phyloP scores from a whole-genome alignment of 2,113 vertebrate species.

The Galeopterus variegatus region DNA sequence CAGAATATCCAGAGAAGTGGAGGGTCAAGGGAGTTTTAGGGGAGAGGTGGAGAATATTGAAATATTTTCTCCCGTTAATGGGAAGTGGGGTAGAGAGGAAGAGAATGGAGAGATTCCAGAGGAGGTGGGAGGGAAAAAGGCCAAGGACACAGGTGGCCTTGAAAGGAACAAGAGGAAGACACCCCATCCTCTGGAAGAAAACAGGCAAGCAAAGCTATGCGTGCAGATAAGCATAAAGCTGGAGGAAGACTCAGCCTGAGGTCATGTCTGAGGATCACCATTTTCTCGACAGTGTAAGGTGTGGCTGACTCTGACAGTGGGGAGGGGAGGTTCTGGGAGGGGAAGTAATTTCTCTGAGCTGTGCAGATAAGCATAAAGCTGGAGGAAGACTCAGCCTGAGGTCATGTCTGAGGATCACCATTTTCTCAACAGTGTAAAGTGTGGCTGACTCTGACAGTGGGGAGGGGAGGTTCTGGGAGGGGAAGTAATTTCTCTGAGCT shows the following conservation, averaged over 20 bases:
- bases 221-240: neutral
- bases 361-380: neutral
- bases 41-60: neutral
- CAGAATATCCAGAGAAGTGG: neutral
- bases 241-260: neutral
- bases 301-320: neutral
- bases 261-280: rapidly evolving
- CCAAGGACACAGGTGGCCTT: neutral
- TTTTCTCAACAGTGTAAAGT: neutral
- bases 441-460: neutral
- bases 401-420: rapidly evolving
- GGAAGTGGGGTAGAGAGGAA: neutral
- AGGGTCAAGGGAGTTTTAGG: neutral
- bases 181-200: neutral
- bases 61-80: neutral
- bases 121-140: neutral
- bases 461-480: neutral
- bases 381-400: neutral
- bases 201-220: neutral
- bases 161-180: neutral
- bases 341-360: no score
- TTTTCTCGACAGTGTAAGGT: neutral
- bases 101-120: neutral
- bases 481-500: neutral
- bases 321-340: neutral